A percentile compares a stretch with the other conserved stretches of the same genome.
Evolutionary conservation across 2,797 vertebrate species (phyloP).

Genomic region (Nannoperca australis): DNA sequence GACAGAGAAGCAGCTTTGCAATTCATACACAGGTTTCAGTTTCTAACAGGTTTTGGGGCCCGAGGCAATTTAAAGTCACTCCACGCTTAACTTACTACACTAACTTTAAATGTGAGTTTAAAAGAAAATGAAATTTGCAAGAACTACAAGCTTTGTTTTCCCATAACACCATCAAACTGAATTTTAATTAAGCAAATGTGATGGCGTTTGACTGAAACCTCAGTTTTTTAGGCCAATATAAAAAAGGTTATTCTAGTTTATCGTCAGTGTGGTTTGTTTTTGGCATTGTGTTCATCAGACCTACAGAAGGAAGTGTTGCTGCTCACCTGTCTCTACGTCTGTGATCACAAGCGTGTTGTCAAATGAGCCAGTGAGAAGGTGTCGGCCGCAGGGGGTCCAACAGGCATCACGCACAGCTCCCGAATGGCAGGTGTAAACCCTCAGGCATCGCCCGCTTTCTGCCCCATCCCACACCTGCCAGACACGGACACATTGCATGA

Average conservation of each 20-base stretch:
- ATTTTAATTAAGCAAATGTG: slow-evolving; percentile 17
- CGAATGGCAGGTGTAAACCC: slow-evolving; percentile 87
- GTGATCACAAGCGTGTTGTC: slow-evolving; percentile 90
- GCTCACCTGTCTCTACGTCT: slow-evolving; percentile 93
- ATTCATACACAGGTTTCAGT: slow-evolving; percentile 27
- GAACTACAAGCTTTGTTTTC: slow-evolving; percentile 30
- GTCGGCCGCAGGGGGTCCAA: slow-evolving; percentile 92
- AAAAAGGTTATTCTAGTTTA: slow-evolving; percentile 4
- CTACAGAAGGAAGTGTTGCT: slow-evolving; percentile 17
- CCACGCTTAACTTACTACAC: slow-evolving; percentile 32
- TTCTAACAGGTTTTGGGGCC: slow-evolving; percentile 44
- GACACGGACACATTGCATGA: slow-evolving; percentile 27
- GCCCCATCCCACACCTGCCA: slow-evolving; percentile 93
- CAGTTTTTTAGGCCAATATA: background rate
- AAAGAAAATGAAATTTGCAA: slow-evolving; percentile 2
- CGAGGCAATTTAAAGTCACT: slow-evolving; percentile 34
- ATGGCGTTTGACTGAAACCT: background rate
- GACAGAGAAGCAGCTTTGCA: slow-evolving; percentile 27
- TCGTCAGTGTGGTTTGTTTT: background rate
- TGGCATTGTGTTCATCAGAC: slow-evolving; percentile 17
- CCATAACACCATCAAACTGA: slow-evolving; percentile 5
- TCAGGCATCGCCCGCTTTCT: slow-evolving; percentile 90
- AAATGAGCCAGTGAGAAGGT: slow-evolving; percentile 93
- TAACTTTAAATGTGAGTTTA: slow-evolving; percentile 28
- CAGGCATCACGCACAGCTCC: slow-evolving; percentile 91